Conservation (phyloP, 2,888 invertebrate species). For the Volucella inflata region DNA sequence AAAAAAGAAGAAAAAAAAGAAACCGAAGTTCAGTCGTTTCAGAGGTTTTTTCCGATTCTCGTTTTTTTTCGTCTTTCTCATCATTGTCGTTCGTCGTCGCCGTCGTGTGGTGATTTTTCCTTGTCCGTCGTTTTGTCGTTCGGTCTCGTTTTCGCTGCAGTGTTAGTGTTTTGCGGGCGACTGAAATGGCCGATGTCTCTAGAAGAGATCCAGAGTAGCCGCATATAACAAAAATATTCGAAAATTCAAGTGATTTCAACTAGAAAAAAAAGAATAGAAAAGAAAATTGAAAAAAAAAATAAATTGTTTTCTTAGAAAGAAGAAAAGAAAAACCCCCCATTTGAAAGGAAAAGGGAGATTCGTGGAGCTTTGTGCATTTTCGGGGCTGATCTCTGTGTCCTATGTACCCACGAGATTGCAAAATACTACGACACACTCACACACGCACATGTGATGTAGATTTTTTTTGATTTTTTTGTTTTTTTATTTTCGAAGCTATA, state of each 20-base stretch:
- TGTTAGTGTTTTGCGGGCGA: slow-evolving; percentile 33
- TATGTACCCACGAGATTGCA: slow-evolving; percentile 61
- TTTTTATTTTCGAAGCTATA: slow-evolving; percentile 60
- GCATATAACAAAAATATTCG: slow-evolving; percentile 74
- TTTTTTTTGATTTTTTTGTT: too few relatives aligned
- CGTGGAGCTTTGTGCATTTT: slow-evolving; percentile 4
- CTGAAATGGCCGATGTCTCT: slow-evolving; percentile 56
- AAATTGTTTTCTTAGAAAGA: slow-evolving; percentile 1
- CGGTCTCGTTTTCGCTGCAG: slow-evolving; percentile 33
- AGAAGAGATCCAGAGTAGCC: slow-evolving; percentile 61
- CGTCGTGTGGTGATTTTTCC: slow-evolving; percentile 61
- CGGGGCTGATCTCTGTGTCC: slow-evolving; percentile 35
- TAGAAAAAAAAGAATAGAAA: too few relatives aligned
- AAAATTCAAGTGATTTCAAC: slow-evolving; percentile 50
- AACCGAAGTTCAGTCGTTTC: slow-evolving; percentile 38
- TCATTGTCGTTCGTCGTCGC: slow-evolving; percentile 32
- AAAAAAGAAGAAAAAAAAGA: slow-evolving; percentile 48
- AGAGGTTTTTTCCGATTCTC: slow-evolving; percentile 34
- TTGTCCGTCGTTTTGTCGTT: slow-evolving; percentile 42
- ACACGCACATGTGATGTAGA: slow-evolving; percentile 16
- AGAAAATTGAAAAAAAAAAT: too few relatives aligned
- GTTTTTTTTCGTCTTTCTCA: slow-evolving; percentile 26
- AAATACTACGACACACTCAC: slow-evolving; percentile 66
- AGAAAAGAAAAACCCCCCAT: neutral
- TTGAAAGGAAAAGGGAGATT: neutral